Base-by-base conservation (phyloP, 1,140 invertebrate species). In the Ctenoplectra terminalis region DNA sequence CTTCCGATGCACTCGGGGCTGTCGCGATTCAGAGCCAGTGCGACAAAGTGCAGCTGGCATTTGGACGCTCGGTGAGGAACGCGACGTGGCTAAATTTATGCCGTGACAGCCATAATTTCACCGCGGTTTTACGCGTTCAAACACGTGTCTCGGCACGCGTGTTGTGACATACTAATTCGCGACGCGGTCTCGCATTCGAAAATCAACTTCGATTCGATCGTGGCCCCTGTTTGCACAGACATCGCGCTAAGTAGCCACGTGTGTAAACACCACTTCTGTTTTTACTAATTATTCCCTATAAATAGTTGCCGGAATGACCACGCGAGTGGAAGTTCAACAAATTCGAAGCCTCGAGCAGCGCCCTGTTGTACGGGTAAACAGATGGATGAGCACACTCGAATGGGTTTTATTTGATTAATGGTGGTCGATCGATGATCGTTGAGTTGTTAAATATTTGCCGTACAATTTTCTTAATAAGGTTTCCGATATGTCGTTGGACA, bases 101-200 rank as follows among this genome's bases (percentile, higher is more conserved):
- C 64, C 20, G n/a, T 58, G 71, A 81, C 79, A 67, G 71, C 71
- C 58, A 67, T 67, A 75, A 81, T 81, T 81, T 81, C 50, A 46
- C 61, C 37, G 17, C 37, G 67, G 56, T 63, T 52, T 43, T 26
- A 29, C 46, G 46, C 46, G 56, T 37, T 31, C 67, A 40, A 73
- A 63, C 77, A 73, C 70, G 70, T 54, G 77, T 52, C 56, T 4
- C 43, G 31, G 13, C 31, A 52, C 48, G 63, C 77, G 37, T 80
- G 77, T 73, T 80, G 69, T 73, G 70, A 63, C 77, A 73, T 73
- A 54, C 69, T 64, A 52, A 80, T 80, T 73, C 70, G 70, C 40
- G 40, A 40, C 40, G 4, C 40, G 40, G 9, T 40, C 40, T 40
- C 40, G 40, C 40, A 9, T 9, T 40, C n/a, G n/a, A n/a, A n/a